Evolutionary conservation across 2,888 invertebrate species (phyloP), one percentile per base, ranked within the genome.

Genomic region (Cryptus armator): DNA sequence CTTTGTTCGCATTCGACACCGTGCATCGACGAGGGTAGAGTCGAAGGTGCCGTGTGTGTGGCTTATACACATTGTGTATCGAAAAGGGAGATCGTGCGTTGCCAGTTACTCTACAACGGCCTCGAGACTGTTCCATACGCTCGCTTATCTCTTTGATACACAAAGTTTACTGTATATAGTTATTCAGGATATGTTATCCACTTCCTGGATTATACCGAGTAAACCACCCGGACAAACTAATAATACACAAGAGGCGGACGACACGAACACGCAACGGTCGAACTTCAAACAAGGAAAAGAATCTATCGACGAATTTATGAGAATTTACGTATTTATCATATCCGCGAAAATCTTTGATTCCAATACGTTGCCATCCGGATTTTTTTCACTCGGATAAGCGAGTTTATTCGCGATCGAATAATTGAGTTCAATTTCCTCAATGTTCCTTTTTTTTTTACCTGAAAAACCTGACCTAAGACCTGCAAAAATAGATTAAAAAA

Each of bases 1-100:
- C 90, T 91, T 91, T 90, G 91, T 91, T 89, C 88, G 14, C 81
- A 88, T 89, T 85, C 87, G 86, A 29, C 56, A 19, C 84, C 64
- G 74, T 59, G 62, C 16, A 62, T 46, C 43, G 32, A 24, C 77
- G 19, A 44, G 32, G 56, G 46, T 72, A 62, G 37, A 37, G 48
- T 66, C 67, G 44, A 70, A 76, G 62, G 51, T 76, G 32, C 24
- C 62, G n/a, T 16, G 16, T 19, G 24, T 16, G 24, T 19, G 24
- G 53, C 56, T 32, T 32, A 53, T 78, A 81, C 77, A 53, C 32
- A 64, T 59, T 53, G 29, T 62, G 48, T 53, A 78, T 79, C 71
- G 48, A 14, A 48, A 59, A 77, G 59, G 44, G 68, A 53, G 64
- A 68, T 46, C 53, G 37, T 24, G 51, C 29, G 51, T 59, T 70